Percentiles rank a stretch among this genome's conserved stretches.
These are phyloP conservation scores for Oxytorus armatus DNA, from an alignment of 2,888 invertebrate species.

Conservation along the genomic window DNA sequence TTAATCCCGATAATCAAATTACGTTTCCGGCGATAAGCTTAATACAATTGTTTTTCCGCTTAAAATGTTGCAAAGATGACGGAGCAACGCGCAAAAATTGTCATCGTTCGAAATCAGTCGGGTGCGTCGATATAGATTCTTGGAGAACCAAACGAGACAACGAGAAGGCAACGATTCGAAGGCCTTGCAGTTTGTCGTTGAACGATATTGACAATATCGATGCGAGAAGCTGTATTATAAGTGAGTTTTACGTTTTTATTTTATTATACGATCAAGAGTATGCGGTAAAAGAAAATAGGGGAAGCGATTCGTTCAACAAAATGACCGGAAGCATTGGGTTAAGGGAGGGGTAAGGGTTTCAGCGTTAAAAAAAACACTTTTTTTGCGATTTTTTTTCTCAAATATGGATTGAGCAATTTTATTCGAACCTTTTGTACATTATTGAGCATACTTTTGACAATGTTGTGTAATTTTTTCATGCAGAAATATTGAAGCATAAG, in stretches of 20 bases:
- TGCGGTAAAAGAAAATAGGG: neutral
- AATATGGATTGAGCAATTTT: no score
- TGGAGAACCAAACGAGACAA: slow-evolving; percentile 61
- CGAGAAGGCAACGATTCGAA: slow-evolving; percentile 81
- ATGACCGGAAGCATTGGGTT: no score
- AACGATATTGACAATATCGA: slow-evolving; percentile 68
- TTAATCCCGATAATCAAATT: no score
- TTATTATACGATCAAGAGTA: neutral
- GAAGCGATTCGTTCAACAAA: neutral
- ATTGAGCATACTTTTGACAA: no score
- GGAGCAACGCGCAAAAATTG: slow-evolving; percentile 78
- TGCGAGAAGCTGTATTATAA: slow-evolving; percentile 62
- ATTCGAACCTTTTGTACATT: no score
- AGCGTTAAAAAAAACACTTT: no score
- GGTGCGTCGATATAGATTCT: slow-evolving; percentile 86
- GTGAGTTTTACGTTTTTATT: slow-evolving; percentile 34
- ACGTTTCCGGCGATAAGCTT: no score
- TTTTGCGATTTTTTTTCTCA: no score
- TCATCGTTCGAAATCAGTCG: slow-evolving; percentile 91
- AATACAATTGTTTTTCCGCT: slow-evolving; percentile 3
- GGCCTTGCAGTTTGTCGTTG: slow-evolving; percentile 87
- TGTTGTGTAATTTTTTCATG: no score
- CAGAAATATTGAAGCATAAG: no score
- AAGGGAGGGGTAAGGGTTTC: neutral
- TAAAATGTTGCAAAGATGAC: slow-evolving; percentile 44